Evolutionary conservation across 2,113 vertebrate species (phyloP), one percentile per base, ranked within the genome.

Genomic region (Menidia beryllina): DNA sequence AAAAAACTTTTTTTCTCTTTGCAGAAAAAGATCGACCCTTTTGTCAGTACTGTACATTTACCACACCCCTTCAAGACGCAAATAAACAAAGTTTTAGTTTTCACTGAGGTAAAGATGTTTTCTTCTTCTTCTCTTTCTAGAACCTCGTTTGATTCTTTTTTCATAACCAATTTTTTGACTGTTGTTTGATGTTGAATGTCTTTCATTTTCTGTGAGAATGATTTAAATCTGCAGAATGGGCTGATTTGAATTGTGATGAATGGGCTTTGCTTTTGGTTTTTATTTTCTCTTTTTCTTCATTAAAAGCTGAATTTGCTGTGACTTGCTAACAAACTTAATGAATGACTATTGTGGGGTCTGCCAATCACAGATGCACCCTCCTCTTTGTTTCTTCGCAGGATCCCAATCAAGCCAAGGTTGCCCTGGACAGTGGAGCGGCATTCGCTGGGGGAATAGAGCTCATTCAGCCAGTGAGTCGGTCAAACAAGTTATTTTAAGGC

Each of bases 21-120:
- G 14, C 84, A 98, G 98, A 99, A 93, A 94, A 95, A 85, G 76
- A 81, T 98, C 45, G 95, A 97, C 10, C 74, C 90, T 0, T 98
- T 99, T 82, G 72, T 94, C 57, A 92, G 93, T 69, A 91, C 79
- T 0, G 60, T 98, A 45, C 72, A 89, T 23, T 79, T 98, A 2
- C 96, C 96, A 0, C 83, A 96, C 71, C 85, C 88, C 8, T 95
- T 98, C 36, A 82, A 80, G 4, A 91, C 88, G 0, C 87, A 93
- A 26, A n/a, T 30, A 1, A 97, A 96, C 81, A 96, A 88, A 81
- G 94, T 99, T 70, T 57, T 96, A 49, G 94, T 98, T 61, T 97
- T 98, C 77, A 97, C 98, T 10, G 95, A 93, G 95, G 97, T 98
- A 72, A 72, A 21, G 20, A 86, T 87, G 52, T 62, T 30, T 36